These are phyloP conservation scores for Frankliniella intonsa DNA, from an alignment of 2,888 invertebrate species.

Conservation along the genomic window DNA sequence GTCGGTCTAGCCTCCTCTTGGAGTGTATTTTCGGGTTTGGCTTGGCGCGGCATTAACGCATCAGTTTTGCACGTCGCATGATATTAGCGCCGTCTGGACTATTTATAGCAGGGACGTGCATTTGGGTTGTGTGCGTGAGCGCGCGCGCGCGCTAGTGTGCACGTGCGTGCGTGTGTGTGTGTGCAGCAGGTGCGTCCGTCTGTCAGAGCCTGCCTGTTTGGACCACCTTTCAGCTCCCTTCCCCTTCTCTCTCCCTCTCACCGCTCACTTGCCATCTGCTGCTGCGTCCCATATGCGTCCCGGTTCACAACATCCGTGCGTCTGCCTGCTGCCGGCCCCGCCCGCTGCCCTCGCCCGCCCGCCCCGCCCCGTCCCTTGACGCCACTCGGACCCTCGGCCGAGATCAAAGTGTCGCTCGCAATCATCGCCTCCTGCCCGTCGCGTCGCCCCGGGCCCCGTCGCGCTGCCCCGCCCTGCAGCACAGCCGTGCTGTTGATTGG, in stretches of 20 bases:
- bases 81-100: constrained; percentile 17
- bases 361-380: too few species aligned
- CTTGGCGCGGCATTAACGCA: background rate
- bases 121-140: background rate
- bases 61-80: constrained; percentile 3
- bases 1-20: background rate
- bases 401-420: too few species aligned
- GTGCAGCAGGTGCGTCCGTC: constrained; percentile 31
- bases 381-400: too few species aligned
- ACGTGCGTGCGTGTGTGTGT: constrained; percentile 28
- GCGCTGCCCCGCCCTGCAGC: too few species aligned
- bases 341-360: background rate
- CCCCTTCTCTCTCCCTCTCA: background rate
- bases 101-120: background rate
- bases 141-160: constrained; percentile 23
- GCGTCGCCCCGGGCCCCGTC: too few species aligned
- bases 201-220: constrained; percentile 30
- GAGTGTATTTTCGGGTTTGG: background rate
- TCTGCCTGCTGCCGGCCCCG: background rate
- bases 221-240: background rate
- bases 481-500: too few species aligned
- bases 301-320: background rate
- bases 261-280: too few species aligned
- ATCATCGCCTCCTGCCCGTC: too few species aligned
- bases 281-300: too few species aligned